Evolutionary conservation across 2,797 vertebrate genomes (phyloP), one percentile per base, ranked within the genome.

Genomic region (Cynodonichthys magdalenae): DNA sequence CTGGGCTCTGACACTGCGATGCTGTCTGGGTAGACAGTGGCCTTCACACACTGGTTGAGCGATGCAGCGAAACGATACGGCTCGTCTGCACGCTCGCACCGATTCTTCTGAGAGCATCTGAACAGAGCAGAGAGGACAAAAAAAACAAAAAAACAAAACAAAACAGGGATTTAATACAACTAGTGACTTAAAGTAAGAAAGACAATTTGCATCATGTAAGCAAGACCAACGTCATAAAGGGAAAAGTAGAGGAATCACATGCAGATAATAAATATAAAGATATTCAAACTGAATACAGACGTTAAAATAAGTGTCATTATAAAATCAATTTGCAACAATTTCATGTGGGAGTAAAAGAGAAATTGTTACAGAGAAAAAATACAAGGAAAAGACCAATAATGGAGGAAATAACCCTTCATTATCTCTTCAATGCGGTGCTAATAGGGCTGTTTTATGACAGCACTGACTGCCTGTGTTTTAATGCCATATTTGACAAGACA

Each of bases 1-100:
- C 94, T 96, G 83, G 96, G 95, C 80, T 98, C 94, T 0, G 97
- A 99, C 77, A 98, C 97, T 0, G 97, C 96, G 46, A 99, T 96
- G 93, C 97, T 99, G 91, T 95, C 95, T 31, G 98, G 97, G 64
- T 95, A 94, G 63, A 98, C 95, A 0, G 87, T 89, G 77, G 97
- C 88, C 69, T 93, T 95, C 90, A 99, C 92, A 74, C 97, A 99
- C 84, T 95, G 96, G 77, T 81, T 82, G 80, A 97, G 94, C 31
- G 91, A 91, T 56, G 94, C 94, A 0, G 97, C 96, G n/a, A 99
- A 99, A 0, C 97, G 95, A 85, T 93, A 93, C 0, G 94, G 95
- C 88, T 99, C 96, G 1, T 93, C 88, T 0, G 96, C 96, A 0
- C 95, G 93, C 36, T 96, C 95, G 8, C 97, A 99, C 0, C 93